Evolutionary conservation across 2,888 invertebrate genomes (phyloP).

Genomic region (Abscondita cerata): DNA sequence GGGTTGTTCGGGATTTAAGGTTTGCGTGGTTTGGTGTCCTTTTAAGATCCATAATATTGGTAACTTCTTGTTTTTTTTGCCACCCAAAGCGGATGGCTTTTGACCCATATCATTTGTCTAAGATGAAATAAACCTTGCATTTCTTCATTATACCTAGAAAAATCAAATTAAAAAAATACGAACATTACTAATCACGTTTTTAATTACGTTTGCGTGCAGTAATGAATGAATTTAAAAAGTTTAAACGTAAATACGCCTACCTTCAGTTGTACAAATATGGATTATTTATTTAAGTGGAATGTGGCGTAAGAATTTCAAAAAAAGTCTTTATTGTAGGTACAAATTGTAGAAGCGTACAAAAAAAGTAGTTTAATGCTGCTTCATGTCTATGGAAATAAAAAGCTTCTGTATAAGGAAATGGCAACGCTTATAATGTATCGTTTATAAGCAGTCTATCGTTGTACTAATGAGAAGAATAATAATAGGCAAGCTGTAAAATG

Average conservation of each 20-base stretch:
- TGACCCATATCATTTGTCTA: constrained; percentile 59
- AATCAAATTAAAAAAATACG: neutral
- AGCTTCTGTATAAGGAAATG: constrained; percentile 25
- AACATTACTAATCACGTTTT: neutral
- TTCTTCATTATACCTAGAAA: constrained; percentile 10
- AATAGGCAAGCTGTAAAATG: constrained; percentile 7
- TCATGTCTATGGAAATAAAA: constrained; percentile 19
- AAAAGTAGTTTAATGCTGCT: constrained; percentile 24
- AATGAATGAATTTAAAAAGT: neutral
- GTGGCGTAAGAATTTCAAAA: constrained; percentile 8
- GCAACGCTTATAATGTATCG: constrained; percentile 26
- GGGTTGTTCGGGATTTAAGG: constrained; percentile 56
- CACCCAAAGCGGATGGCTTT: constrained; percentile 60
- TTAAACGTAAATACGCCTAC: neutral
- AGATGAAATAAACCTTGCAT: neutral
- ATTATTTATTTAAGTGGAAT: constrained; percentile 12
- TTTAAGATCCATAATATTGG: constrained; percentile 79
- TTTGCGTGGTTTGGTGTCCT: constrained; percentile 61
- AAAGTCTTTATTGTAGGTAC: constrained; percentile 23
- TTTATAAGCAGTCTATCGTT: constrained; percentile 22
- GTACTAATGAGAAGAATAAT: constrained; percentile 30
- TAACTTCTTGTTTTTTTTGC: constrained; percentile 63
- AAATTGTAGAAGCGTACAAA: constrained; percentile 21
- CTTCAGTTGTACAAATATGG: neutral
- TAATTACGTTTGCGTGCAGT: neutral